Conservation (phyloP, 2,113 vertebrate genomes). For the Sclerurus mexicanus region DNA sequence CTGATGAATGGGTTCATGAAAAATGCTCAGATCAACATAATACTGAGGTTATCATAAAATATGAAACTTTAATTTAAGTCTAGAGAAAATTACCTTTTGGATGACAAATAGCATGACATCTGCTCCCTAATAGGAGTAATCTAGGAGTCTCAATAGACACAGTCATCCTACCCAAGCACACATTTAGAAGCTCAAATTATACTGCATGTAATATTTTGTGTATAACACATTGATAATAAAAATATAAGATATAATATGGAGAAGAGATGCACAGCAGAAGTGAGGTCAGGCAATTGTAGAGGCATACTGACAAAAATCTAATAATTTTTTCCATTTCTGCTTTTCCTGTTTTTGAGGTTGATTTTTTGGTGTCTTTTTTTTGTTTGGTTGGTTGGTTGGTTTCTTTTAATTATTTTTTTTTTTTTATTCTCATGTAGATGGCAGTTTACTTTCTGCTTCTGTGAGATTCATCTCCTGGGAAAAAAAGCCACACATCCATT, state of each 20-base stretch:
- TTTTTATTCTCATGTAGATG: background rate
- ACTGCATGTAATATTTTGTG: conserved; percentile 14
- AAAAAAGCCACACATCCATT: background rate
- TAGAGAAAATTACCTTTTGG: conserved; percentile 46
- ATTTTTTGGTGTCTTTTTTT: background rate
- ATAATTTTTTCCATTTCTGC: background rate
- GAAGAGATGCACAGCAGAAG: background rate
- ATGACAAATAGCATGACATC: conserved; percentile 48
- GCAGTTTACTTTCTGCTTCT: background rate
- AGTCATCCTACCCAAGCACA: background rate
- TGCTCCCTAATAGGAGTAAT: conserved; percentile 31
- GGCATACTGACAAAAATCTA: background rate
- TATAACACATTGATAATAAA: conserved; percentile 34
- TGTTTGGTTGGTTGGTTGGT: no score
- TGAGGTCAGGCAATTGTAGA: background rate
- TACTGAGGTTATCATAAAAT: conserved; percentile 38
- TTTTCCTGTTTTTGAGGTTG: background rate
- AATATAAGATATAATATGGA: background rate
- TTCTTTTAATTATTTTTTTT: no score
- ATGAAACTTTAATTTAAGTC: conserved; percentile 36
- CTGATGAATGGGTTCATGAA: conserved; percentile 19
- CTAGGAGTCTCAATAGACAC: conserved; percentile 39
- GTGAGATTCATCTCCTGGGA: background rate
- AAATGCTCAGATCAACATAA: conserved; percentile 45
- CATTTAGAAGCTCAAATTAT: conserved; percentile 23